Percentiles rank a stretch among this genome's conserved stretches.
Conservation (phyloP, 2,888 invertebrate species). For the Netelia virgata region DNA sequence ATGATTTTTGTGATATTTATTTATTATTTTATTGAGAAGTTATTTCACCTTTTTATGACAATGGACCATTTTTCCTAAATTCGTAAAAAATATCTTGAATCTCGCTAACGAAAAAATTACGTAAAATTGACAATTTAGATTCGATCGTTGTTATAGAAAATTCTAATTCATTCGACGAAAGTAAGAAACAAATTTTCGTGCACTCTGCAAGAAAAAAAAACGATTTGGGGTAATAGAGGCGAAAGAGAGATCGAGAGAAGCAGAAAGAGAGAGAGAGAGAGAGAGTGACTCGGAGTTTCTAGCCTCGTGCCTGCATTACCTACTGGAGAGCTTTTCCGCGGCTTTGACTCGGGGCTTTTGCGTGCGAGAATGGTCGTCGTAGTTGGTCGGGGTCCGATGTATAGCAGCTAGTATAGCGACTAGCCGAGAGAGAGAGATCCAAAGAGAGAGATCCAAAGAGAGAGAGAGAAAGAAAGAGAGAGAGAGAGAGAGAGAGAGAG, state of each 20-base stretch:
- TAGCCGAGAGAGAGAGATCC: constrained; percentile 46
- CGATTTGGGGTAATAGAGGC: background rate
- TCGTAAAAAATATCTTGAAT: no score
- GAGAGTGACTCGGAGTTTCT: background rate
- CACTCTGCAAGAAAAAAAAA: background rate
- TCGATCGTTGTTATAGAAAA: no score
- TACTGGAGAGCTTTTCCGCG: constrained; percentile 44
- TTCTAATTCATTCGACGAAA: no score
- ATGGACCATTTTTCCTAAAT: no score
- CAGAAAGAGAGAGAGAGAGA: no score
- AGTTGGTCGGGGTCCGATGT: constrained; percentile 32
- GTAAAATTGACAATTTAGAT: no score
- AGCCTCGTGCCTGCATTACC: constrained; percentile 25
- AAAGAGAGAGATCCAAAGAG: constrained; percentile 35
- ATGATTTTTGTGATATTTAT: no score
- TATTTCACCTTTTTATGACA: no score
- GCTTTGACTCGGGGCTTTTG: constrained; percentile 45
- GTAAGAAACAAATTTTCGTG: background rate
- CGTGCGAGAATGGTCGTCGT: constrained; percentile 47
- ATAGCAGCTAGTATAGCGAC: constrained; percentile 42
- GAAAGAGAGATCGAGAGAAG: no score
- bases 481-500: constrained; percentile 59
- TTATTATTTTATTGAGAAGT: no score
- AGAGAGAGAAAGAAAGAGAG: constrained; percentile 11
- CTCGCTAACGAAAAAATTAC: no score